Evolutionary conservation across 2,888 invertebrate species (phyloP).

Genomic region (Globia sparganii): DNA sequence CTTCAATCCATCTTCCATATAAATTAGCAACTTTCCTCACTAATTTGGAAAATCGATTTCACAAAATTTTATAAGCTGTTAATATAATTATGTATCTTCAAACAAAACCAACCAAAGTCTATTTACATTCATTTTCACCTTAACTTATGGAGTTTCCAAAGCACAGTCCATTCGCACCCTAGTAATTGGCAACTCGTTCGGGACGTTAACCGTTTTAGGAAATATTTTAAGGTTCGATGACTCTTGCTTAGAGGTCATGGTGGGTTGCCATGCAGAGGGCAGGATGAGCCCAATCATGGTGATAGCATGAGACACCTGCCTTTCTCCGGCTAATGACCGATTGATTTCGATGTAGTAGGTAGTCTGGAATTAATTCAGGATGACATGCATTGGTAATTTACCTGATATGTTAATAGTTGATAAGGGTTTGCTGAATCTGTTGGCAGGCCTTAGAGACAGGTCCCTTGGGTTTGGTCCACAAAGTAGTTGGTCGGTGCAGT

Average conservation of each 20-base stretch:
- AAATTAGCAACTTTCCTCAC: not conserved
- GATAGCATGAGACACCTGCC: conserved; percentile 68
- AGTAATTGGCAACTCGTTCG: conserved; percentile 73
- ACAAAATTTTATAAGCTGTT: not conserved
- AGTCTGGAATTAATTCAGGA: conserved; percentile 53
- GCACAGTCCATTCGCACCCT: conserved; percentile 52
- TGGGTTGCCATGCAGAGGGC: conserved; percentile 72
- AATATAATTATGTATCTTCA: not conserved
- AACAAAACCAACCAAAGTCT: not conserved
- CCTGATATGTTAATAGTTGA: conserved; percentile 28
- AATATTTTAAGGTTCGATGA: conserved; percentile 87
- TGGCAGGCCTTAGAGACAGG: not conserved
- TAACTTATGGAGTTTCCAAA: conserved; percentile 35
- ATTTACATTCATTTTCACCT: not conserved
- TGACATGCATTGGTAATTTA: conserved; percentile 49
- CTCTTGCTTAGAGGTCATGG: conserved; percentile 83
- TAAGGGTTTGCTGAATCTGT: conserved; percentile 2
- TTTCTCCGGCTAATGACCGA: conserved; percentile 59
- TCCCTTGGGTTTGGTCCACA: not conserved
- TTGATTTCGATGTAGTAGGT: conserved; percentile 52
- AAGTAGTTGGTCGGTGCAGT: not conserved
- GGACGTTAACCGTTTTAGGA: conserved; percentile 88
- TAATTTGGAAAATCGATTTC: not conserved
- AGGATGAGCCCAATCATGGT: conserved; percentile 75
- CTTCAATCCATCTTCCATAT: not conserved